A percentile compares a stretch with the other conserved stretches of the same genome.
Evolutionary conservation across 2,888 invertebrate genomes (phyloP).

Genomic region (Hirtodrosophila histrioides): DNA sequence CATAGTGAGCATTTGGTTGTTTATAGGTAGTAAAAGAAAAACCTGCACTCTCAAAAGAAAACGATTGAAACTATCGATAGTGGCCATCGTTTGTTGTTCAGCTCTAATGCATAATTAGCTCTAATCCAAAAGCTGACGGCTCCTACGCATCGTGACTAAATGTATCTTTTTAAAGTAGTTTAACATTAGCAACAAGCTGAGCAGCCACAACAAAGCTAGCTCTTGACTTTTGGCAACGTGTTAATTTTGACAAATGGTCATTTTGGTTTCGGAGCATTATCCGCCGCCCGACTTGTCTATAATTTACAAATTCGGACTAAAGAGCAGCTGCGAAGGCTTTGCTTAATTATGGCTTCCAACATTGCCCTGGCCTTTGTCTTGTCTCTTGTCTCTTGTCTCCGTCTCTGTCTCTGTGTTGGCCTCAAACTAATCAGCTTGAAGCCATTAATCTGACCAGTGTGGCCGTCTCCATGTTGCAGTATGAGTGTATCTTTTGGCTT

Average conservation of each 20-base stretch:
- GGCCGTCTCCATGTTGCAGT: constrained; percentile 36
- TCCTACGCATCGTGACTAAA: constrained; percentile 39
- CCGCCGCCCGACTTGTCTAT: constrained; percentile 50
- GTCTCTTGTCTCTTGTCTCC: constrained; percentile 32
- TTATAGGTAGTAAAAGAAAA: no score
- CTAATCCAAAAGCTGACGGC: constrained; percentile 41
- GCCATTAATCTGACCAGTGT: constrained; percentile 75
- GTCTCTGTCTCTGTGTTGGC: constrained; percentile 54
- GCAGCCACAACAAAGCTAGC: constrained; percentile 19
- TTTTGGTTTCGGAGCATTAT: constrained; percentile 59
- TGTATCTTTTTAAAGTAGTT: constrained; percentile 13
- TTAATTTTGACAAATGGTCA: constrained; percentile 79
- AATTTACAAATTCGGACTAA: constrained; percentile 72
- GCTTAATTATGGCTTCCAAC: constrained; percentile 61
- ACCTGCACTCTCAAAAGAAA: no score
- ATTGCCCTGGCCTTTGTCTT: constrained; percentile 44
- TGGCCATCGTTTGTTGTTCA: no score
- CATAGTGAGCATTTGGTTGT: no score
- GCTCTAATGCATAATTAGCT: no score
- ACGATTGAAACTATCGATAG: no score
- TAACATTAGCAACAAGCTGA: constrained; percentile 27
- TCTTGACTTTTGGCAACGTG: constrained; percentile 54
- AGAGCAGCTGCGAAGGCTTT: constrained; percentile 45
- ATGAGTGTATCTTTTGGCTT: constrained; percentile 29
- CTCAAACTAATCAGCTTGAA: constrained; percentile 77